A percentile compares a stretch with the other conserved stretches of the same genome.
phyloP scores from a whole-genome alignment of 2,888 invertebrate genomes.

The Hypercompe scribonia region DNA sequence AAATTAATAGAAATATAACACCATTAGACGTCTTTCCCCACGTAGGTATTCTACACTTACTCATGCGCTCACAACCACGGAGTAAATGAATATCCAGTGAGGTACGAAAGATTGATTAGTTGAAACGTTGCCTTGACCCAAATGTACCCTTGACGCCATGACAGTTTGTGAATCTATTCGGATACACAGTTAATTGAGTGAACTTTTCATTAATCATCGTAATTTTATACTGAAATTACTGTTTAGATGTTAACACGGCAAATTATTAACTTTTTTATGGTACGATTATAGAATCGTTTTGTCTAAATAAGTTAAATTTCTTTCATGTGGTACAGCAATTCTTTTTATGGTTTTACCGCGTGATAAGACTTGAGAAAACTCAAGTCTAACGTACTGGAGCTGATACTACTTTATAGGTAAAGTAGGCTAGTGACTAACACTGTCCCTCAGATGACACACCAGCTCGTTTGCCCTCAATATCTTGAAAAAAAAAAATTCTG shows the following conservation, averaged over 20 bases:
- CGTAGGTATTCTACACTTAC: slow-evolving; percentile 15
- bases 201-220: slow-evolving; percentile 17
- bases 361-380: too few relatives aligned
- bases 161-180: slow-evolving; percentile 21
- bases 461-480: too few relatives aligned
- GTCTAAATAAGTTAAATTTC: too few relatives aligned
- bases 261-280: not conserved
- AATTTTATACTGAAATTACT: slow-evolving; percentile 4
- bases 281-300: too few relatives aligned
- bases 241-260: not conserved
- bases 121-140: slow-evolving; percentile 45
- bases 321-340: too few relatives aligned
- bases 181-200: slow-evolving; percentile 21
- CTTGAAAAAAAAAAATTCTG: too few relatives aligned
- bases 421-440: too few relatives aligned
- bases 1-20: slow-evolving; percentile 19
- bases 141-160: slow-evolving; percentile 18
- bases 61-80: slow-evolving; percentile 29
- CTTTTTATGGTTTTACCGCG: too few relatives aligned
- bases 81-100: slow-evolving; percentile 37
- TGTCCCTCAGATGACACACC: too few relatives aligned
- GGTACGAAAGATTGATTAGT: slow-evolving; percentile 48
- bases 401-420: too few relatives aligned
- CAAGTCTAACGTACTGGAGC: too few relatives aligned
- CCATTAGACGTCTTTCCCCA: slow-evolving; percentile 17